Base-by-base conservation (phyloP, 2,797 vertebrate species). In the Synanceia verrucosa region DNA sequence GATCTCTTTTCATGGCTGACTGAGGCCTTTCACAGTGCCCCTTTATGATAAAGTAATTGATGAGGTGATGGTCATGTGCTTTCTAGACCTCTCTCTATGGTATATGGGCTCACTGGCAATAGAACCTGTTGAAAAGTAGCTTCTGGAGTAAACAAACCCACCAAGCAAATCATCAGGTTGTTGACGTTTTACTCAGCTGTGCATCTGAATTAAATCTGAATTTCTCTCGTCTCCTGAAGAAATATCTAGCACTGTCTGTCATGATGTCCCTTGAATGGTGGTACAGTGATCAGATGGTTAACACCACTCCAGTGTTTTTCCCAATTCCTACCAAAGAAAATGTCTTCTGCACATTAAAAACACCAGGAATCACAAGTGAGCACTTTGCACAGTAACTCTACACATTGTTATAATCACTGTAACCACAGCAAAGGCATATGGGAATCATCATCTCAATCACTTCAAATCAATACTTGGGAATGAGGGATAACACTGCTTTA, bases 371-470 rank as follows among this genome's bases (percentile, higher is more conserved):
- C 68, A 86, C 69, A 71, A n/a, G 51, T 81, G 65, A 81, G 74
- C 73, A 79, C 68, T 88, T 70, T 72, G 65, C 58, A 87, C 80
- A 65, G 73, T 73, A 70, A 83, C 60, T 76, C 73, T 80, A 88
- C 71, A 77, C 66, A n/a, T n/a, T 73, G 57, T 82, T 82, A 80
- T 61, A 39, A 79, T 81, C 70, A 88, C 51, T 70, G 69, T 63
- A 76, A 84, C 48, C 84, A 89, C 78, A 76, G 84, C 81, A 90
- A 82, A 87, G 82, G 82, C 82, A 75, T 87, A 72, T 3, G 3
- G 55, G 60, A 78, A 80, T 81, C 51, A 69, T 59, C 29, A 55
- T 65, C 34, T 70, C 76, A 81, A 51, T 85, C 73, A 88, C 67
- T 71, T 87, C 73, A 88, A 82, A 84, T 78, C 43, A 62, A 75